Percentiles rank a stretch among this genome's conserved stretches.
phyloP scores from a whole-genome alignment of 2,888 invertebrate genomes.

The Bursaphelenchus okinawaensis region DNA sequence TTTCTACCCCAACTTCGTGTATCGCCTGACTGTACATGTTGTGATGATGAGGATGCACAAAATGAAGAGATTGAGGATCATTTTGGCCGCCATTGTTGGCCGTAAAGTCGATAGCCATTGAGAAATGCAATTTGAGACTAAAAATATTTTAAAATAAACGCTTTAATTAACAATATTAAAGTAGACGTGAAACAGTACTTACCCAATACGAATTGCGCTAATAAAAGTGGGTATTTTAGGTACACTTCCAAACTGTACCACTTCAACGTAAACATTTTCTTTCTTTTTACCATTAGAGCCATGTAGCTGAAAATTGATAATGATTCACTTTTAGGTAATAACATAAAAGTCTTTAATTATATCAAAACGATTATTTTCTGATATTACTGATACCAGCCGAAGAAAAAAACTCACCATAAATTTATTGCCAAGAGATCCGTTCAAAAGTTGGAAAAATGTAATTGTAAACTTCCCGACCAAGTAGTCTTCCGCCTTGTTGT shows the following conservation, averaged over 20 bases:
- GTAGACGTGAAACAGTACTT: too few relatives aligned
- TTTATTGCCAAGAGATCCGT: slow-evolving; percentile 33
- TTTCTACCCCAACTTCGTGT: slow-evolving; percentile 14
- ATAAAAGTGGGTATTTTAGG: slow-evolving; percentile 35
- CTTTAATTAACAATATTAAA: too few relatives aligned
- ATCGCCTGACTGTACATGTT: slow-evolving; percentile 62
- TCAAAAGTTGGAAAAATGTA: slow-evolving; percentile 41
- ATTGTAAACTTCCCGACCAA: slow-evolving; percentile 39
- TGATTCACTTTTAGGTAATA: too few relatives aligned
- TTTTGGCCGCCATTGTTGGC: slow-evolving; percentile 62
- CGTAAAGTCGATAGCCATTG: slow-evolving; percentile 62
- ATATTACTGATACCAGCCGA: neutral
- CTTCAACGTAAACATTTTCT: slow-evolving; percentile 36
- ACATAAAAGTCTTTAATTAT: slow-evolving; percentile 2
- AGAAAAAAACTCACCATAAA: slow-evolving; percentile 36
- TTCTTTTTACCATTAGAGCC: slow-evolving; percentile 28
- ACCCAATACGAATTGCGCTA: slow-evolving; percentile 36
- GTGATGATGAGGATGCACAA: slow-evolving; percentile 59
- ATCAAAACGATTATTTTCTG: neutral
- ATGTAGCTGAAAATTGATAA: slow-evolving; percentile 40
- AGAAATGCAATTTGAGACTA: slow-evolving; percentile 61
- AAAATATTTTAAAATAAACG: slow-evolving; percentile 9
- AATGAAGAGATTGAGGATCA: slow-evolving; percentile 59
- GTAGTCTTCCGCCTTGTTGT: slow-evolving; percentile 38
- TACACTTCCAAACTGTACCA: slow-evolving; percentile 27